Evolutionary conservation across 2,797 vertebrate species (phyloP), one percentile per base, ranked within the genome.

Genomic region (Trachurus trachurus): DNA sequence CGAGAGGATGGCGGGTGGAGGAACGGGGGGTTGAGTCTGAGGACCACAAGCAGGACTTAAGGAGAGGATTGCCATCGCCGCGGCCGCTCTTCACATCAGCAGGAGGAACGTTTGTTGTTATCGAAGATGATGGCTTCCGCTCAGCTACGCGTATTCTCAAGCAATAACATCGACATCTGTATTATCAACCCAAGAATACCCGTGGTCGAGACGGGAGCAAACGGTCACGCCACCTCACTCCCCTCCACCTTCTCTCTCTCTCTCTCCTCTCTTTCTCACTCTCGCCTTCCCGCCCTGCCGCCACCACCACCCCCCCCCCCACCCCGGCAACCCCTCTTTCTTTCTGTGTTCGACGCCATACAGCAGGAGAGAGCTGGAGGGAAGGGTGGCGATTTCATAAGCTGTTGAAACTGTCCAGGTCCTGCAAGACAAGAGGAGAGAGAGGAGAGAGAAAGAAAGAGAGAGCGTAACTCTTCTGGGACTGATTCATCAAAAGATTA

Each of bases 101-200:
- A 49, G 76, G 56, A 76, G 40, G n/a, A 75, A 52, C 22, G 11
- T 66, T 72, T 59, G 66, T 21, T 9, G 59, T 17, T 26, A 78
- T 6, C 7, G 85, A 29, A 2, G 90, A 80, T 49, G 81, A 88
- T 83, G 86, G 92, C 92, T 88, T 90, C 93, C 92, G 74, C 94
- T 95, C 94, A 93, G 92, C 93, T 94, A 96, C 91, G 92, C 92
- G 94, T 96, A 94, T 95, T 96, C 95, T 96, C 95, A 95, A 96
- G 93, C 93, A 95, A 94, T 94, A 95, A 95, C 93, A 95, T 93
- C 94, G 89, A 93, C 93, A 92, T 94, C 90, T 94, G 95, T 94
- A 94, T 95, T 96, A 94, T 96, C 93, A 94, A 93, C 94, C 92
- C 92, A 94, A 95, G 94, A 95, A 95, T 95, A 95, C 94, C 93